Conservation (phyloP, 2,888 invertebrate genomes). For the Chloroclysta siterata region DNA sequence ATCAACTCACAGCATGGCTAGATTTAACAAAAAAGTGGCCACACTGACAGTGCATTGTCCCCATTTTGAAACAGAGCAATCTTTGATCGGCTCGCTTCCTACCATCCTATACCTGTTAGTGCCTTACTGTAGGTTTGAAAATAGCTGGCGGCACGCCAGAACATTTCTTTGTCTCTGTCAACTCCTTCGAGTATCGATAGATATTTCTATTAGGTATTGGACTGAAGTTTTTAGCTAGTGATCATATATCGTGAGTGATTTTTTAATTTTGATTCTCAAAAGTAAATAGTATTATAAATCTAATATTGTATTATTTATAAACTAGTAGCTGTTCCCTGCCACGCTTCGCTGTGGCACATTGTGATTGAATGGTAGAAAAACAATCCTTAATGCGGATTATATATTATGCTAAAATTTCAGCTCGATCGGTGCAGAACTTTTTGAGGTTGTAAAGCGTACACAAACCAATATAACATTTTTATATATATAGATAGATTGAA, state of each 20-base stretch:
- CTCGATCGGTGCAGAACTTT: too few species aligned
- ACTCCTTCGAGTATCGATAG: conserved; percentile 67
- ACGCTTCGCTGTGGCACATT: too few species aligned
- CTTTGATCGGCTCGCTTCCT: conserved; percentile 71
- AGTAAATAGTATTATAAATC: not conserved
- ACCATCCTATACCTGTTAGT: conserved; percentile 58
- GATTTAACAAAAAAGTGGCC: conserved; percentile 4
- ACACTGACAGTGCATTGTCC: conserved; percentile 46
- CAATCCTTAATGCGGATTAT: too few species aligned
- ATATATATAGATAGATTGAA: too few species aligned
- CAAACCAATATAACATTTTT: too few species aligned
- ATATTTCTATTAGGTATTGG: conserved; percentile 66
- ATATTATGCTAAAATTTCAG: too few species aligned
- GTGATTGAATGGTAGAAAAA: too few species aligned
- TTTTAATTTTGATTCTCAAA: conserved; percentile 4
- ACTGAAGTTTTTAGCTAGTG: conserved; percentile 42
- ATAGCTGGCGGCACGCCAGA: conserved; percentile 66
- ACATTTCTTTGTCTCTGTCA: conserved; percentile 77
- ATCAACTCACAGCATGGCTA: not conserved
- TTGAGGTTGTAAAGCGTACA: too few species aligned
- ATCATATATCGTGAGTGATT: conserved; percentile 18
- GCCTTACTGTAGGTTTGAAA: conserved; percentile 36
- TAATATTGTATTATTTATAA: too few species aligned
- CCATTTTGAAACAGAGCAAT: conserved; percentile 71
- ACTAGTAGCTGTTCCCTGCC: too few species aligned